Percentiles rank a stretch among this genome's conserved stretches.
Evolutionary conservation across 1,140 invertebrate species (phyloP).

Genomic region (Formica selysi): DNA sequence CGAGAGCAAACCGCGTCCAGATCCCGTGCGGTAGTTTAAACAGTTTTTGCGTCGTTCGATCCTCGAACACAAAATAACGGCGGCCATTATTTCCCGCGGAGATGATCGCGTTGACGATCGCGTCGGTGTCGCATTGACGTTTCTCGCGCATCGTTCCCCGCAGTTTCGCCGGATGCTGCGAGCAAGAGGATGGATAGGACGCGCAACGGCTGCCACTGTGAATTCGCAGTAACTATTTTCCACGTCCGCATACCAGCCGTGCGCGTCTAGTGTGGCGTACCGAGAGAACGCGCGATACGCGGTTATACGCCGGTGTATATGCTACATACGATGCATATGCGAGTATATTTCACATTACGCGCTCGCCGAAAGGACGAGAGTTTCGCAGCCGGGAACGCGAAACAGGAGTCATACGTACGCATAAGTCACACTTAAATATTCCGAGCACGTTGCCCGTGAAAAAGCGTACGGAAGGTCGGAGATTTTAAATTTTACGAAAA

Average conservation of each 20-base stretch:
- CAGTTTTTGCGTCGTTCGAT: constrained; percentile 27
- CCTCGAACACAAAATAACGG: not conserved
- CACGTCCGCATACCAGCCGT: constrained; percentile 39
- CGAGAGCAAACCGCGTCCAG: constrained; percentile 14
- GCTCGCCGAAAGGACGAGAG: constrained; percentile 25
- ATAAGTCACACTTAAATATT: constrained; percentile 61
- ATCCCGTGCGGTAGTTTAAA: constrained; percentile 3
- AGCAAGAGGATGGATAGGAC: not conserved
- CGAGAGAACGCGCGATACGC: constrained; percentile 45
- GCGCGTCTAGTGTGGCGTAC: constrained; percentile 49
- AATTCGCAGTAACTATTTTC: constrained; percentile 60
- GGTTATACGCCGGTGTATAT: not conserved
- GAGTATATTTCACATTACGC: constrained; percentile 38
- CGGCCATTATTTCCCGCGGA: not conserved
- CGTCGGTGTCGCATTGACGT: constrained; percentile 22
- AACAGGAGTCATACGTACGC: constrained; percentile 56
- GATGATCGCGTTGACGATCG: not conserved
- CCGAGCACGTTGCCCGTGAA: constrained; percentile 56
- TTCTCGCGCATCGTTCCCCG: not conserved
- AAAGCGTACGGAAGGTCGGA: constrained; percentile 53
- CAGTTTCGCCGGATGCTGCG: not conserved
- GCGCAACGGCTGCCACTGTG: not conserved
- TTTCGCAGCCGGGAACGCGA: not conserved
- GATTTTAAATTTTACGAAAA: constrained; percentile 61
- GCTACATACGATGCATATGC: constrained; percentile 7